Percentiles rank a stretch among this genome's conserved stretches.
phyloP scores from a whole-genome alignment of 2,888 invertebrate genomes.

The Endotricha flammealis region DNA sequence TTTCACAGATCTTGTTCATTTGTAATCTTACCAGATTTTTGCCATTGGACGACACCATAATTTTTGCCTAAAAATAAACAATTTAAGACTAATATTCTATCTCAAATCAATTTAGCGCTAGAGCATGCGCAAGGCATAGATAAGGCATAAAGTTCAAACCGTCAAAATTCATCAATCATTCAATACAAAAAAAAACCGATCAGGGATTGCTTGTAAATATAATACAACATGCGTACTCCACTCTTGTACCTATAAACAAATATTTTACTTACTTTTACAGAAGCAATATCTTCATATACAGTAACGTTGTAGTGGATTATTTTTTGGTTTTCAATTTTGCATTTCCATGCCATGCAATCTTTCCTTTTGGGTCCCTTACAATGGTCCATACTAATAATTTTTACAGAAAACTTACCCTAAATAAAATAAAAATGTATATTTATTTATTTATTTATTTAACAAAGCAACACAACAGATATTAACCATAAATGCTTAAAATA shows the following conservation, averaged over 20 bases:
- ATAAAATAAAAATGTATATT: background rate
- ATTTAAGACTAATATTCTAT: too few species aligned
- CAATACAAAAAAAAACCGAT: too few species aligned
- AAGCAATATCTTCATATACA: background rate
- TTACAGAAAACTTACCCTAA: conserved; percentile 4
- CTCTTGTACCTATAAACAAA: too few species aligned
- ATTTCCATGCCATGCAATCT: background rate
- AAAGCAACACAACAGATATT: too few species aligned
- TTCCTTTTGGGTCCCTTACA: conserved; percentile 4
- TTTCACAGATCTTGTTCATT: conserved; percentile 18
- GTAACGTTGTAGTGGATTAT: background rate
- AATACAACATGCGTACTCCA: too few species aligned
- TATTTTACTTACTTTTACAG: background rate
- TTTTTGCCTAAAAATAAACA: conserved; percentile 3
- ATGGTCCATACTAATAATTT: background rate
- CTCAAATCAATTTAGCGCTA: too few species aligned
- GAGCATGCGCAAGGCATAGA: too few species aligned
- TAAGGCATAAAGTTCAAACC: too few species aligned
- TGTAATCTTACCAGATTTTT: conserved; percentile 13
- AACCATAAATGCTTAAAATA: too few species aligned
- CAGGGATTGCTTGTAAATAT: too few species aligned
- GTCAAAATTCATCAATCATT: too few species aligned
- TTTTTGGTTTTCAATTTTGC: background rate
- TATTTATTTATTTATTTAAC: too few species aligned
- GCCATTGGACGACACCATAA: conserved; percentile 5